Base-by-base conservation (phyloP, 1,140 invertebrate genomes). In the Drosophila malerkotliana region DNA sequence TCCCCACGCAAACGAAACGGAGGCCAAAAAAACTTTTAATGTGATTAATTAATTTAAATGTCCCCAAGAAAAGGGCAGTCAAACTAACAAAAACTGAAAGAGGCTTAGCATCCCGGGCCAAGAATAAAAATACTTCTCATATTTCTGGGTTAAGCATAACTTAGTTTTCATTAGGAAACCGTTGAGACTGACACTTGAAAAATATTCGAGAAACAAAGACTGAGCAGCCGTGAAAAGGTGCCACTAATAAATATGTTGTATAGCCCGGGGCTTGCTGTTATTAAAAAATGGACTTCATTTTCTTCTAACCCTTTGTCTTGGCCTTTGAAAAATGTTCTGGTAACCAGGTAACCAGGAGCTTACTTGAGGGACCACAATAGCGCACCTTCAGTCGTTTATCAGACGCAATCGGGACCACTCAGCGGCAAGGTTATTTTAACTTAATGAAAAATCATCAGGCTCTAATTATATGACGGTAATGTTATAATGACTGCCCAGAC, bases 401-500 rank as follows among this genome's bases (percentile, higher is more conserved):
- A 84, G 67, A 34, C 53, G 24, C 30, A 69, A 44, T 44, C 41
- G 41, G 37, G 45, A 44, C 32, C 48, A 45, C 55, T 57, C 24
- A 30, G 57, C 55, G 53, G 21, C 53, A 58, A 30, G 73, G 61
- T 60, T 68, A 72, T 87, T 81, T 69, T 77, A 87, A 73, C 78
- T 87, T 87, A 82, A 87, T 87, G 87, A 87, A 82, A 74, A 87
- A 87, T 81, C 84, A 87, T 87, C 77, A 78, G 82, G 58, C 82
- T 68, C 82, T 87, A 87, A 87, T 87, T 87, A 87, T 87, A 64
- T 81, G 75, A 87, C 73, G 78, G 78, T 78, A 87, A 87, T 72
- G 71, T 69, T 66, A 82, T 87, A 87, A 87, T 78, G 82, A 75
- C 82, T 72, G 82, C 74, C 63, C 74, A 81, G 78, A 87, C 82